Conservation (phyloP, 2,888 invertebrate genomes). For the Notodonta dromedarius region DNA sequence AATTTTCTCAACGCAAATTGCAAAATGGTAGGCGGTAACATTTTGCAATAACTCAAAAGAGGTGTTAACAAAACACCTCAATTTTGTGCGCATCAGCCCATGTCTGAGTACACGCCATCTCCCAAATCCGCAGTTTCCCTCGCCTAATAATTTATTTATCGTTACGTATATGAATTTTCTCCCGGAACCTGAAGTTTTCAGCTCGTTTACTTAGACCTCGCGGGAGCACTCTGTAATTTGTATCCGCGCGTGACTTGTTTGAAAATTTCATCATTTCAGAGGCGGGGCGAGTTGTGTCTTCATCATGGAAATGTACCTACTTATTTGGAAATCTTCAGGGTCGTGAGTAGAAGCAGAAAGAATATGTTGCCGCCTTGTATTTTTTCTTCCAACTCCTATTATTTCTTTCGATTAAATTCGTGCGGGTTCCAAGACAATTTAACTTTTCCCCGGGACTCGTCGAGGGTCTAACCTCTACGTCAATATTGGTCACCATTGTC, state of each 20-base stretch:
- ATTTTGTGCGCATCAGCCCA: conserved; percentile 1
- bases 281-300: conserved; percentile 13
- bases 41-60: neutral
- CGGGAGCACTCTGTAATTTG: conserved; percentile 40
- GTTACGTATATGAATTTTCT: conserved; percentile 36
- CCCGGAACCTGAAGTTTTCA: conserved; percentile 31
- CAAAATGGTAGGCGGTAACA: neutral
- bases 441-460: no score
- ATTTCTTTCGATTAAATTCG: no score
- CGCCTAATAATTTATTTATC: conserved; percentile 42
- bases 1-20: neutral
- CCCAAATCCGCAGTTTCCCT: conserved; percentile 21
- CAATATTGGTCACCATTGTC: no score
- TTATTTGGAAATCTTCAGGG: conserved; percentile 14
- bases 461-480: no score
- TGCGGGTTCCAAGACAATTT: no score
- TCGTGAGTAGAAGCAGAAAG: neutral
- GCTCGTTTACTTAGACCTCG: conserved; percentile 35
- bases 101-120: conserved; percentile 15
- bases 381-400: no score
- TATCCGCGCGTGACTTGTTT: conserved; percentile 40
- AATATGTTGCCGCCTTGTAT: no score
- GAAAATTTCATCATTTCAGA: conserved; percentile 32
- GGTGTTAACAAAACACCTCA: conserved; percentile 12
- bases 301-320: conserved; percentile 15